Percentiles rank a stretch among this genome's conserved stretches.
These are phyloP conservation scores for Centroberyx gerrardi DNA, from an alignment of 2,797 vertebrate genomes.

Conservation along the genomic window DNA sequence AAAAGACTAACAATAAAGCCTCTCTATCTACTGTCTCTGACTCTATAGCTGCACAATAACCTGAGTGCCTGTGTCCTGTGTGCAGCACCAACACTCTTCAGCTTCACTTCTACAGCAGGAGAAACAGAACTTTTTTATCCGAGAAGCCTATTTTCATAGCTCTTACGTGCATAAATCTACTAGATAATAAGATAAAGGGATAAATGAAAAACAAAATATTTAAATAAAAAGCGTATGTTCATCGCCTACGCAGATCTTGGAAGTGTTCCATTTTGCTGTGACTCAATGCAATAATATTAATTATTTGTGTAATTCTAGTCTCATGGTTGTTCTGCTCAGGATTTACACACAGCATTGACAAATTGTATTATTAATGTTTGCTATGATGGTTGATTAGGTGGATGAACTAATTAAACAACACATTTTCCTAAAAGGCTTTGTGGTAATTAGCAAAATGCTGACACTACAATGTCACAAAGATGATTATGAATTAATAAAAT, in stretches of 20 bases:
- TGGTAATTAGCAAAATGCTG: constrained; percentile 52
- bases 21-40: constrained; percentile 40
- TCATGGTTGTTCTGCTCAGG: constrained; percentile 24
- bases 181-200: constrained; percentile 31
- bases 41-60: constrained; percentile 23
- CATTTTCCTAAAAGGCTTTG: neutral
- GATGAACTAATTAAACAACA: constrained; percentile 60
- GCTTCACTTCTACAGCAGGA: neutral
- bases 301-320: constrained; percentile 45
- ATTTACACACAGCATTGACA: constrained; percentile 53
- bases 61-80: constrained; percentile 3
- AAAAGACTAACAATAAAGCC: constrained; percentile 72
- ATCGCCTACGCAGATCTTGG: constrained; percentile 13
- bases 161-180: constrained; percentile 24
- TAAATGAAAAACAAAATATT: constrained; percentile 33
- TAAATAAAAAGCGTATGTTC: constrained; percentile 18
- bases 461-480: constrained; percentile 30
- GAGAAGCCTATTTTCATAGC: constrained; percentile 26
- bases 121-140: constrained; percentile 11
- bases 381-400: constrained; percentile 63
- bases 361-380: constrained; percentile 58
- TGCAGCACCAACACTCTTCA: constrained; percentile 11
- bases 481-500: constrained; percentile 43
- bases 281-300: constrained; percentile 14
- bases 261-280: constrained; percentile 17